Evolutionary conservation across 92 coral and sea anemone species (phyloP).

Genomic region (Galaxea fascicularis): DNA sequence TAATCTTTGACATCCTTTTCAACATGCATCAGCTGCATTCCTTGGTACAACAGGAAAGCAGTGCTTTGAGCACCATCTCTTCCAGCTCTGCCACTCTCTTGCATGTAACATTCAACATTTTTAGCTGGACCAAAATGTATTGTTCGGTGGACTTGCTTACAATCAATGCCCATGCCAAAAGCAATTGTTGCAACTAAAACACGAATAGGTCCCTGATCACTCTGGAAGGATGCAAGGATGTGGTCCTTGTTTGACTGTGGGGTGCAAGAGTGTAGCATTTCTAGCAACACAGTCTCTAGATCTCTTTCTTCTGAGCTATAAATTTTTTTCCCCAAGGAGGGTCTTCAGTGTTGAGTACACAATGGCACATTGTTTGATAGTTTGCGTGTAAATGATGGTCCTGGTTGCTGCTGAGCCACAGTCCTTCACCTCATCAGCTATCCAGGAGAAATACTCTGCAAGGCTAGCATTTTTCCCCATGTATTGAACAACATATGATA

Average conservation of each 20-base stretch:
- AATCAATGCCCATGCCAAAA: conserved; percentile 4
- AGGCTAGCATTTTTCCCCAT: too few relatives aligned
- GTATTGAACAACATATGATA: too few relatives aligned
- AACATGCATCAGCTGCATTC: background rate
- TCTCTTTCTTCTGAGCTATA: background rate
- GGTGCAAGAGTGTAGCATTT: background rate
- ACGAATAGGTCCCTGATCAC: background rate
- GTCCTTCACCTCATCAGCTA: too few relatives aligned
- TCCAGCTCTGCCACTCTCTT: conserved; percentile 39
- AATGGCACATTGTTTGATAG: too few relatives aligned
- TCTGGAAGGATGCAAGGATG: conserved; percentile 2
- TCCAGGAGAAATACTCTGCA: too few relatives aligned
- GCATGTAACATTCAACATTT: conserved; percentile 29
- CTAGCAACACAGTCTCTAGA: background rate
- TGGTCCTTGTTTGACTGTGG: background rate
- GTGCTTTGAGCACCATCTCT: conserved; percentile 23
- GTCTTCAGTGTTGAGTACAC: too few relatives aligned
- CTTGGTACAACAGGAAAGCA: background rate
- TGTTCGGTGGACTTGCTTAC: conserved; percentile 25
- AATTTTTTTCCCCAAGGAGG: too few relatives aligned
- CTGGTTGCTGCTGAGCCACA: too few relatives aligned
- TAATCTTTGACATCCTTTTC: background rate
- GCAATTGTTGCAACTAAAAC: background rate
- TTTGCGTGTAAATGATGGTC: too few relatives aligned
- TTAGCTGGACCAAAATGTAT: conserved; percentile 45